Conservation (phyloP, 2,888 invertebrate species). For the Dascillus cervinus region DNA sequence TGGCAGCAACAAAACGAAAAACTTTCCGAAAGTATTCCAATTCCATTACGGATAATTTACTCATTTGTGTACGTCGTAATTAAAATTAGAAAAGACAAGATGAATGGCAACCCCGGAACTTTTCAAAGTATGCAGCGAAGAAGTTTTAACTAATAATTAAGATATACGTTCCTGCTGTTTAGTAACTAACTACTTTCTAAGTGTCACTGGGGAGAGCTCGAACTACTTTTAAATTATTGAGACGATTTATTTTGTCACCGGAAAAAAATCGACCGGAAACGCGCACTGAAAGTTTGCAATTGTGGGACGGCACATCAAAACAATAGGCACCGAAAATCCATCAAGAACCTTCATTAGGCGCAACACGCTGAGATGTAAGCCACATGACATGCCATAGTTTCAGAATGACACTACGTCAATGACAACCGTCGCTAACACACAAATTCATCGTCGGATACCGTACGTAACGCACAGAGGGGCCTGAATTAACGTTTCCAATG, state of each 20-base stretch:
- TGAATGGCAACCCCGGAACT: constrained; percentile 10
- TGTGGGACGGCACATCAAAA: no score
- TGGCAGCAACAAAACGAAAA: no score
- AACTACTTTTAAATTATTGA: constrained; percentile 10
- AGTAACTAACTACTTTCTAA: constrained; percentile 15
- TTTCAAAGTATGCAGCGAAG: constrained; percentile 12
- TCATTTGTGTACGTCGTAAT: constrained; percentile 9
- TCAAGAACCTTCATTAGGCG: no score
- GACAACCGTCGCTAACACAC: not conserved
- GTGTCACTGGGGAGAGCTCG: constrained; percentile 10
- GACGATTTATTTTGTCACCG: constrained; percentile 13
- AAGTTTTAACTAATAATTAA: constrained; percentile 15
- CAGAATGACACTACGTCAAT: not conserved
- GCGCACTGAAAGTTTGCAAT: no score
- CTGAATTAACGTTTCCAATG: not conserved
- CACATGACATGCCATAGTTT: not conserved
- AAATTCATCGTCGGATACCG: no score
- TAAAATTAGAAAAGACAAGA: constrained; percentile 13
- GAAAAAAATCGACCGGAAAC: constrained; percentile 11
- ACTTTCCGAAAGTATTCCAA: constrained; percentile 6
- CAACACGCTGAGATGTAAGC: not conserved
- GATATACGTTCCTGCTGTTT: constrained; percentile 13
- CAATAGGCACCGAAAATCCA: no score
- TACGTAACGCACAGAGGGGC: not conserved
- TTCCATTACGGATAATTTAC: constrained; percentile 8